Evolutionary conservation across 2,797 vertebrate genomes (phyloP).

Genomic region (Tamandua tetradactyla): DNA sequence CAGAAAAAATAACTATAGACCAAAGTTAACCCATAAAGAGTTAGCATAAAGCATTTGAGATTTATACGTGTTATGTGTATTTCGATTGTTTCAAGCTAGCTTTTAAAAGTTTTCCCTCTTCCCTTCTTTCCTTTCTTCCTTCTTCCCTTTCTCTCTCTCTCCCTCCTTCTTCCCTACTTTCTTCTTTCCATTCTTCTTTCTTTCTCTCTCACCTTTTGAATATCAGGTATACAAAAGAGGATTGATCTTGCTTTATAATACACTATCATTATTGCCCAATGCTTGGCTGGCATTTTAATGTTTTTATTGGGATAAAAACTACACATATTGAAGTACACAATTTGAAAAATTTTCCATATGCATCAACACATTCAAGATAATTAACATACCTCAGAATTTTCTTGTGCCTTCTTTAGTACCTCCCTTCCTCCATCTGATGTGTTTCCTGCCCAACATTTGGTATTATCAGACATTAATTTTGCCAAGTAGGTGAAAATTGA

Average conservation of each 20-base stretch:
- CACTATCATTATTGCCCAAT: background rate
- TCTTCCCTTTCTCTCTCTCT: background rate
- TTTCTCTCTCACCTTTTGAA: background rate
- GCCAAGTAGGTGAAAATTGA: background rate
- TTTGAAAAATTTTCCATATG: background rate
- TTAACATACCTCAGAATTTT: background rate
- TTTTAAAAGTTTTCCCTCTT: background rate
- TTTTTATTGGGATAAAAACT: background rate
- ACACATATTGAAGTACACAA: background rate
- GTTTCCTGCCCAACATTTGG: background rate
- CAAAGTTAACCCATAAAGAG: background rate
- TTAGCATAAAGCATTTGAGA: background rate
- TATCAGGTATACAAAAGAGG: background rate
- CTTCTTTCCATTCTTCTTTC: background rate
- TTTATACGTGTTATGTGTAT: background rate
- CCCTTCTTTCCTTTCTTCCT: background rate
- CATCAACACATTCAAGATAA: background rate
- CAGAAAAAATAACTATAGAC: background rate
- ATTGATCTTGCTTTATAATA: background rate
- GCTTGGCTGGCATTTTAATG: background rate
- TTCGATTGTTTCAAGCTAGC: background rate
- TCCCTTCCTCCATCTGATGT: background rate
- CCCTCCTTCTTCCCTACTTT: background rate
- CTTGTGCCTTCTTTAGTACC: background rate
- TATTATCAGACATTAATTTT: background rate